Evolutionary conservation across 2,113 vertebrate genomes (phyloP).

Genomic region (Cyrtonyx montezumae): DNA sequence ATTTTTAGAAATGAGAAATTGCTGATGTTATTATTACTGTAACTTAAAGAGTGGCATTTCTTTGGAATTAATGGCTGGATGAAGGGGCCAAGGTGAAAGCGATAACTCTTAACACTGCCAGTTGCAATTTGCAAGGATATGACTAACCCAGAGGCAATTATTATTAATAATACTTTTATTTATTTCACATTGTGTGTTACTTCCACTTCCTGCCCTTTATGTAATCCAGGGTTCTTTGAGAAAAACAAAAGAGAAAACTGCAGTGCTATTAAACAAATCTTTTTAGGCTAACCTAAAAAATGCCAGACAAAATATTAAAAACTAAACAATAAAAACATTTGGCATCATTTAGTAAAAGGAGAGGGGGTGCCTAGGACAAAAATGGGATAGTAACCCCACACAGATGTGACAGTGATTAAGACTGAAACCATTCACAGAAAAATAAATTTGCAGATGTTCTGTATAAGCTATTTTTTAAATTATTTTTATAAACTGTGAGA

Average conservation of each 20-base stretch:
- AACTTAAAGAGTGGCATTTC: not conserved
- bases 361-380: not conserved
- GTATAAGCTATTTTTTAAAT: not conserved
- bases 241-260: not conserved
- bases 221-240: constrained; percentile 18
- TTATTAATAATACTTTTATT: constrained; percentile 24
- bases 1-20: constrained; percentile 16
- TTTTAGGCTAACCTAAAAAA: not conserved
- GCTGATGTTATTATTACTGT: not conserved
- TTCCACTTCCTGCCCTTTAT: not conserved
- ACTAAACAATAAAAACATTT: not conserved
- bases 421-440: not conserved
- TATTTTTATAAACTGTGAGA: not conserved
- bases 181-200: not conserved
- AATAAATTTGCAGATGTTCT: constrained; percentile 12
- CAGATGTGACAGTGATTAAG: not conserved
- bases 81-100: constrained; percentile 21
- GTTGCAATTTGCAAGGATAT: not conserved
- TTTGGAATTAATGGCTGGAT: constrained; percentile 24
- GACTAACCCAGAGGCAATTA: constrained; percentile 27
- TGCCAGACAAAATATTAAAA: not conserved
- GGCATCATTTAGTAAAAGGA: not conserved
- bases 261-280: not conserved
- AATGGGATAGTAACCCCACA: not conserved
- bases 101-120: constrained; percentile 1